Evolutionary conservation across 2,797 vertebrate species (phyloP).

Genomic region (Synaphobranchus kaupii): DNA sequence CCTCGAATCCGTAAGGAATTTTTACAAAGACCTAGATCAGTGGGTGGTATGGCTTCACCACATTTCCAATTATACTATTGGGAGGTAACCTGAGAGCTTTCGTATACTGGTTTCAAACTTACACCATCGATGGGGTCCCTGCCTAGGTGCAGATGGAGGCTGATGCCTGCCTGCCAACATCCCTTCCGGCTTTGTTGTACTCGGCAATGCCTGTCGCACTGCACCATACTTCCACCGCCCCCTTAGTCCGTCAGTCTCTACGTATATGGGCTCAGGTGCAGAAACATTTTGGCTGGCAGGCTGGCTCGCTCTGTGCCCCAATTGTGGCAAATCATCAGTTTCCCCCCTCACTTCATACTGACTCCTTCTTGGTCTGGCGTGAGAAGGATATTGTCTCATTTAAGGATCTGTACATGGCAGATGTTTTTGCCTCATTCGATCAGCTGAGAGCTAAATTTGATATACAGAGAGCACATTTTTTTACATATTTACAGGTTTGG

Average conservation of each 20-base stretch:
- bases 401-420: neutral
- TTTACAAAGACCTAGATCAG: no score
- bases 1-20: no score
- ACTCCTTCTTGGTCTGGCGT: neutral
- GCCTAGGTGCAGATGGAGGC: no score
- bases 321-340: neutral
- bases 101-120: no score
- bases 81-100: no score
- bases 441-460: neutral
- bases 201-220: neutral
- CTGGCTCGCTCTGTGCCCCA: neutral
- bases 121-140: no score
- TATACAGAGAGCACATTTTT: neutral
- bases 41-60: no score
- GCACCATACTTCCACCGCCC: neutral
- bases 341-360: neutral
- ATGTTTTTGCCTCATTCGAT: neutral
- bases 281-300: neutral
- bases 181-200: neutral
- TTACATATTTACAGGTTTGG: neutral
- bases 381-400: neutral
- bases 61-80: no score
- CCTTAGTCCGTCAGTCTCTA: neutral
- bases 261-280: neutral
- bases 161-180: no score